Base-by-base conservation (phyloP, 2,113 vertebrate genomes). In the Cnemophilus loriae region DNA sequence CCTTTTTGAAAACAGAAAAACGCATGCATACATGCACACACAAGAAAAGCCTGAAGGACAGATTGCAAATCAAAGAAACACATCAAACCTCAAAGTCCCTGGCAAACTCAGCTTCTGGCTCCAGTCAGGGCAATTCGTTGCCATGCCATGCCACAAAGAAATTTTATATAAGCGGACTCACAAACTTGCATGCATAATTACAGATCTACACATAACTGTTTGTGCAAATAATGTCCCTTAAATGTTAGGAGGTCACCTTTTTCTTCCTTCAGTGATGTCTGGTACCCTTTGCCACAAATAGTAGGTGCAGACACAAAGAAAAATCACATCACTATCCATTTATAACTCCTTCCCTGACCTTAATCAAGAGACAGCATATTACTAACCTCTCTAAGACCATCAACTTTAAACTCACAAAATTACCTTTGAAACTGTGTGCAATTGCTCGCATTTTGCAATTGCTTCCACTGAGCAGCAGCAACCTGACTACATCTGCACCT, bases 1-100 rank as follows among this genome's bases (percentile, higher is more conserved):
- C 28, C 8, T 10, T 69, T 84, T 21, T 14, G 16, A 57, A 89
- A 87, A 61, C n/a, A 60, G 10, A 56, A 56, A 63, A 63, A 11
- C 1, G 3, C 0, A 2, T 11, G 21, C 5, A 14, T 2, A 41
- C 24, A 35, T 5, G 32, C 10, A 52, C 28, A 81, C 4, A 17
- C 3, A 55, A 20, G 30, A 7, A 63, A 84, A 76, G n/a, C 21
- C 11, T 16, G 18, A 10, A 46, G 30, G 39, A 79, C 26, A 24
- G 63, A 28, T 27, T 61, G 21, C 12, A 46, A 84, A 46, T 18
- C 42, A 65, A 67, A 63, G 28, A 90, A 85, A 85, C 1, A 4
- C 17, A 77, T 20, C 41, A 81, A 64, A 84, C 4, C 37, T 68
- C 20, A 17, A 39, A n/a, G 28, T 74, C 30, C 24, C 24, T 49